Conservation (phyloP, 2,113 vertebrate genomes). For the Dascyllus trimaculatus region DNA sequence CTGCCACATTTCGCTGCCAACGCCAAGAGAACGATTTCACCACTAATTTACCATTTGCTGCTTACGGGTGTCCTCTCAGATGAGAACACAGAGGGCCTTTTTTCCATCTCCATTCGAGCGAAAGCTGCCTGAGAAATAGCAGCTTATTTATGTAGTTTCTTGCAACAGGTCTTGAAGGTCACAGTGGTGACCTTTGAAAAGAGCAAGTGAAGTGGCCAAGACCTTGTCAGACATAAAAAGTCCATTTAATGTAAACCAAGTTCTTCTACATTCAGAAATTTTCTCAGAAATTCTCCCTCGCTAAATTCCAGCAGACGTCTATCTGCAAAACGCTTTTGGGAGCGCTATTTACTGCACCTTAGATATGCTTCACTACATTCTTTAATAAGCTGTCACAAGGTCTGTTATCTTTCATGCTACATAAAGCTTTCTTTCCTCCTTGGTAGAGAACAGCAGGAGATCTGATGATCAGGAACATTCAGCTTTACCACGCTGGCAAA, state of each 20-base stretch:
- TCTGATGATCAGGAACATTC: constrained; percentile 95
- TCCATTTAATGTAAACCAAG: background rate
- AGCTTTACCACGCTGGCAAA: constrained; percentile 92
- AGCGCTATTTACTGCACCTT: constrained; percentile 60
- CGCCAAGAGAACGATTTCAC: constrained; percentile 77
- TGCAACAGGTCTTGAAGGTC: constrained; percentile 51
- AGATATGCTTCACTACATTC: constrained; percentile 63
- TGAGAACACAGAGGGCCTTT: constrained; percentile 35
- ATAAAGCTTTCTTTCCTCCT: constrained; percentile 66
- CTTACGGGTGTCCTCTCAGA: constrained; percentile 66
- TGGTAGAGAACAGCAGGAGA: constrained; percentile 91
- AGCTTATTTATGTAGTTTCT: constrained; percentile 44
- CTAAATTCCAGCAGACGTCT: constrained; percentile 25
- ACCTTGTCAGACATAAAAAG: constrained; percentile 46
- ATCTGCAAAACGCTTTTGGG: constrained; percentile 32
- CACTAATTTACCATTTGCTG: constrained; percentile 75
- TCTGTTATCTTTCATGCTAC: constrained; percentile 76
- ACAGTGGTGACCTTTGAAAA: constrained; percentile 35
- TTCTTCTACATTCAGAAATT: constrained; percentile 12
- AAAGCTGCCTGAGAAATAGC: constrained; percentile 24
- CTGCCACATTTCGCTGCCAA: constrained; percentile 64
- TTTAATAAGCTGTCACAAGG: constrained; percentile 75
- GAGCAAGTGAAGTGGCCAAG: constrained; percentile 14
- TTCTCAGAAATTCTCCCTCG: background rate
- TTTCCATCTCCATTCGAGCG: constrained; percentile 25